Evolutionary conservation across 2,888 invertebrate genomes (phyloP).

Genomic region (Linnaemya vulpina): DNA sequence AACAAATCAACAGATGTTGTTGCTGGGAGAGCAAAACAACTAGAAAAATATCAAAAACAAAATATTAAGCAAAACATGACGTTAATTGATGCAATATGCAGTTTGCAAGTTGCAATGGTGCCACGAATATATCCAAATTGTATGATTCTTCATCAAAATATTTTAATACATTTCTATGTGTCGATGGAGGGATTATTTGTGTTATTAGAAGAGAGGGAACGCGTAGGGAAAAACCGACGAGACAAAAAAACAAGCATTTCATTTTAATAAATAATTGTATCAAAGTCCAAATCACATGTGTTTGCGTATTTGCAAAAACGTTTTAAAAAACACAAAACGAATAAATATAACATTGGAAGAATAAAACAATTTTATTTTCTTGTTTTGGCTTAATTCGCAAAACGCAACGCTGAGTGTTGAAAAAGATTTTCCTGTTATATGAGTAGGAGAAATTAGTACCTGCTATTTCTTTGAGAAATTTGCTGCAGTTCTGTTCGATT

Average conservation of each 20-base stretch:
- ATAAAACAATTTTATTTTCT: too few relatives aligned
- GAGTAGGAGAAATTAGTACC: too few relatives aligned
- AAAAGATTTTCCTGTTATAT: too few relatives aligned
- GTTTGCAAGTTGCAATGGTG: slow-evolving; percentile 1
- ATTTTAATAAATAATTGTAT: slow-evolving; percentile 53
- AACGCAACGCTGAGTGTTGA: too few relatives aligned
- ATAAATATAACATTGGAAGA: not conserved
- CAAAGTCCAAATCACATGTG: slow-evolving; percentile 66
- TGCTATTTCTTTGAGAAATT: not conserved
- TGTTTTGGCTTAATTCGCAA: too few relatives aligned
- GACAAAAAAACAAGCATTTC: slow-evolving; percentile 1
- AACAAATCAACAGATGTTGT: slow-evolving; percentile 61
- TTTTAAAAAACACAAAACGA: not conserved
- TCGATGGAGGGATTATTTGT: not conserved
- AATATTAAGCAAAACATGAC: not conserved
- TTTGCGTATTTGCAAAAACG: slow-evolving; percentile 31
- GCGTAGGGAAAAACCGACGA: not conserved
- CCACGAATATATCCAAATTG: not conserved
- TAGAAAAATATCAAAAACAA: slow-evolving; percentile 11
- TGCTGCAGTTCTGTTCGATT: not conserved
- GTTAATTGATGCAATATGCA: slow-evolving; percentile 40
- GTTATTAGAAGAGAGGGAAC: not conserved
- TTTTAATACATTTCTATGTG: not conserved
- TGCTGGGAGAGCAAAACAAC: slow-evolving; percentile 30
- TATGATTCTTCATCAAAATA: not conserved